phyloP scores from a whole-genome alignment of 2,888 invertebrate species.

The Eretmocerus hayati region DNA sequence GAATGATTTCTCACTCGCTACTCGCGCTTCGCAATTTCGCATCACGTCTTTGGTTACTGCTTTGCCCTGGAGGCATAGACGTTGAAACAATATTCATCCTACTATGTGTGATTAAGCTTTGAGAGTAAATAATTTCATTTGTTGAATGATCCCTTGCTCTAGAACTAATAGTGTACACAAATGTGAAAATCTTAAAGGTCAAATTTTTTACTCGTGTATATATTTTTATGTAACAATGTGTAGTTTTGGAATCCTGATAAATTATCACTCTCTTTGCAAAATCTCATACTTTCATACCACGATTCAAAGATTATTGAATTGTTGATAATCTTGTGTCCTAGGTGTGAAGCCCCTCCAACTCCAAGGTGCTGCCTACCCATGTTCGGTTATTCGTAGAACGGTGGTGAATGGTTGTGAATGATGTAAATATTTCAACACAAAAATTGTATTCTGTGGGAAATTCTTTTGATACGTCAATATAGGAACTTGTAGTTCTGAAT shows the following conservation, averaged over 20 bases:
- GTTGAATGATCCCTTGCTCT: too few relatives aligned
- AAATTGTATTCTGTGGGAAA: conserved; percentile 17
- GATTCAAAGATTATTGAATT: neutral
- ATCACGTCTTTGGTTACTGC: conserved; percentile 20
- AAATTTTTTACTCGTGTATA: too few relatives aligned
- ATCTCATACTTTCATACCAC: neutral
- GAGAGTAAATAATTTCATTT: too few relatives aligned
- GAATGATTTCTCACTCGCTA: conserved; percentile 19
- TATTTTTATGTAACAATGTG: neutral
- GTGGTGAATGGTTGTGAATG: conserved; percentile 10
- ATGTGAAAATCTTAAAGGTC: too few relatives aligned
- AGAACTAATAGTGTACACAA: too few relatives aligned
- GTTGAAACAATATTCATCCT: conserved; percentile 17
- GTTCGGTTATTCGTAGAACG: conserved; percentile 5
- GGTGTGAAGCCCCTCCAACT: conserved; percentile 3
- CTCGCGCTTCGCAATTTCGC: conserved; percentile 21
- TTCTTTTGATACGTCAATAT: conserved; percentile 12
- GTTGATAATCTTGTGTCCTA: neutral
- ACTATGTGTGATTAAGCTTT: too few relatives aligned
- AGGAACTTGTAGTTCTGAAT: conserved; percentile 16
- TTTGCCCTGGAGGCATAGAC: conserved; percentile 23
- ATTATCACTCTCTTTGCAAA: too few relatives aligned
- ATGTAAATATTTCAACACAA: conserved; percentile 13
- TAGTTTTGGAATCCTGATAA: neutral
- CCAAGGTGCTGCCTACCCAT: conserved; percentile 20